Conservation (phyloP, 2,113 vertebrate species). For the Coreoperca whiteheadi region DNA sequence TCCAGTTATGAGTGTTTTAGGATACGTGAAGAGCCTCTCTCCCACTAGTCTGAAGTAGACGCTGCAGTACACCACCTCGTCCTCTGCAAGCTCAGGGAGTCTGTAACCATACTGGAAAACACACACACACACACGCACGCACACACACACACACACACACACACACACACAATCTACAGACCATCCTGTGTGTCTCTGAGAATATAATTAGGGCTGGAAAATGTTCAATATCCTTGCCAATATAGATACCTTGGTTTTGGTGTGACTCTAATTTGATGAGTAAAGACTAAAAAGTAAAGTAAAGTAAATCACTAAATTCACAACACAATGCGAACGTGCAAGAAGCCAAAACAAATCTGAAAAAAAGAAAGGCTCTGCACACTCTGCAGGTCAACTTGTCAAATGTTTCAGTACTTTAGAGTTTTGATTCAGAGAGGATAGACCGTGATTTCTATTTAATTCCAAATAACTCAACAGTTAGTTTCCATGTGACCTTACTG, state of each 20-base stretch:
- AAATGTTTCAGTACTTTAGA: too few species aligned
- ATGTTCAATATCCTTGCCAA: too few species aligned
- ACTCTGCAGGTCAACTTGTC: too few species aligned
- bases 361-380: too few species aligned
- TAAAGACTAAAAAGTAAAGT: too few species aligned
- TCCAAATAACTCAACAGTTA: not conserved
- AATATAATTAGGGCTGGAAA: too few species aligned
- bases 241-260: too few species aligned
- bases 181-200: too few species aligned
- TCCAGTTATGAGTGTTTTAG: conserved; percentile 31
- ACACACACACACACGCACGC: conserved; percentile 39
- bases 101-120: conserved; percentile 90
- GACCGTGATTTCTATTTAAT: not conserved
- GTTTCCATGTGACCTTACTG: not conserved
- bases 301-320: too few species aligned
- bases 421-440: not conserved
- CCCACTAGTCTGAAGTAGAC: conserved; percentile 90
- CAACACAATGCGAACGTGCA: too few species aligned
- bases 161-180: not conserved
- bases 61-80: conserved; percentile 85
- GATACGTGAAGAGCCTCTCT: conserved; percentile 91
- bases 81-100: conserved; percentile 85
- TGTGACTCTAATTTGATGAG: too few species aligned
- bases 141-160: conserved; percentile 13
- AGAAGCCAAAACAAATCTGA: too few species aligned